Evolutionary conservation across 2,797 vertebrate genomes (phyloP), one percentile per base, ranked within the genome.

Genomic region (Chaetophractus vellerosus): DNA sequence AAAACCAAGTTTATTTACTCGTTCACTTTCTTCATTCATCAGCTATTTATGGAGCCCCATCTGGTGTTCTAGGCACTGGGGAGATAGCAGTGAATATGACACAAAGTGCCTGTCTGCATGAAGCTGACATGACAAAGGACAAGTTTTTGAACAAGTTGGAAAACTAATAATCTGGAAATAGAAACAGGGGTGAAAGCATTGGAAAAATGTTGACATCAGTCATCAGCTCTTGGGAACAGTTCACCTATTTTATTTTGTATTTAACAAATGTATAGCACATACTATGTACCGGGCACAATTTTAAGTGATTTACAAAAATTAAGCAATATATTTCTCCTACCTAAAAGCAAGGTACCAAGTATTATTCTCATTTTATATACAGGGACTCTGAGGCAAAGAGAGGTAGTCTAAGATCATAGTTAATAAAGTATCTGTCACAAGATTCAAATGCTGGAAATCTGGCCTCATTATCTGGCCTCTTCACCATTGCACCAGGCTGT

Each of bases 201-300:
- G 55, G 50, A 57, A 88, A 83, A 36, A 66, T 50, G 55, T 18
- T 88, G 52, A 81, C 9, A 33, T 66, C n/a, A 66, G 9, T 76
- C 18, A 12, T 28, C 57, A 90, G 11, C 9, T 7, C 48, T 48
- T 36, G 26, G 76, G 75, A 84, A 41, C 38, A 48, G 14, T 31
- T 92, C 10, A 18, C 15, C 71, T 7, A 74, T 89, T 88, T 88
- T 61, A 75, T 86, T 95, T 93, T 50, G 21, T 59, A 38, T 38
- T 33, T 90, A 48, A 48, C 5, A 87, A 72, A 71, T 23, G 74
- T 11, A 24, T 15, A 81, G 28, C 33, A 28, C 19, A 72, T 85
- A 80, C 6, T 57, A 21, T 48, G 33, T 90, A 24, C 28, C 26
- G 16, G 48, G 38, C 7, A 90, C 50, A 64, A 50, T 91, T 76